Conservation (phyloP, 2,113 vertebrate genomes). For the Clarias magur region DNA sequence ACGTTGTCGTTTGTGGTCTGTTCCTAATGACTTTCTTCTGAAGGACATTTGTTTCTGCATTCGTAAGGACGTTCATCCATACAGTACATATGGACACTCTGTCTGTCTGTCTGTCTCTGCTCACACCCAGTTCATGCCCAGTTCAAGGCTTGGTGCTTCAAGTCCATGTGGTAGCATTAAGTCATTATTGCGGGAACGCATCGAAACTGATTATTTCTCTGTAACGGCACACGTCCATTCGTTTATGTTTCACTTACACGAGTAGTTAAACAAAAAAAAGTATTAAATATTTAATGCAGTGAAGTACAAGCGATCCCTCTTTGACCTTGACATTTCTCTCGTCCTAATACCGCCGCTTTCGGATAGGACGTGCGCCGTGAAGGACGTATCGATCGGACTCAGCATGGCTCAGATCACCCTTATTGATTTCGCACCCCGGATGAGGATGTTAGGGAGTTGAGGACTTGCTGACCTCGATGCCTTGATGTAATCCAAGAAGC, state of each 20-base stretch:
- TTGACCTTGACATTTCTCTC: slow-evolving; percentile 25
- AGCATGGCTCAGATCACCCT: slow-evolving; percentile 12
- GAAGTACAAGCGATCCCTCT: background rate
- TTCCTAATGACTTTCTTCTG: too few species aligned
- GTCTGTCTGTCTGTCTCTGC: background rate
- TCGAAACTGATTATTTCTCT: background rate
- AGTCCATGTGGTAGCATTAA: too few species aligned
- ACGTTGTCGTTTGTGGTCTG: too few species aligned
- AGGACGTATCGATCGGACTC: slow-evolving; percentile 33
- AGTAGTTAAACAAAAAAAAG: background rate
- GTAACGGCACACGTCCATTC: background rate
- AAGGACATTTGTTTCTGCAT: too few species aligned
- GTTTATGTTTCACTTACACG: background rate
- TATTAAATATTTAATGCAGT: slow-evolving; percentile 6
- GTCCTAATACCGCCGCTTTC: slow-evolving; percentile 1
- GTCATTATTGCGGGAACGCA: background rate
- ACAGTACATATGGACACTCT: background rate
- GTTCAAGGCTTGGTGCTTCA: too few species aligned
- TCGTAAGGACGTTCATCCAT: too few species aligned
- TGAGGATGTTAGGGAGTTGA: background rate
- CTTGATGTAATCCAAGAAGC: background rate
- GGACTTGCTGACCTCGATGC: background rate
- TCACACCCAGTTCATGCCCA: background rate
- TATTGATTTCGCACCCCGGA: slow-evolving; percentile 6
- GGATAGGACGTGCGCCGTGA: background rate